A percentile compares a stretch with the other conserved stretches of the same genome.
These are phyloP conservation scores for Prunella strophiata DNA, from an alignment of 2,797 vertebrate species.

Conservation along the genomic window DNA sequence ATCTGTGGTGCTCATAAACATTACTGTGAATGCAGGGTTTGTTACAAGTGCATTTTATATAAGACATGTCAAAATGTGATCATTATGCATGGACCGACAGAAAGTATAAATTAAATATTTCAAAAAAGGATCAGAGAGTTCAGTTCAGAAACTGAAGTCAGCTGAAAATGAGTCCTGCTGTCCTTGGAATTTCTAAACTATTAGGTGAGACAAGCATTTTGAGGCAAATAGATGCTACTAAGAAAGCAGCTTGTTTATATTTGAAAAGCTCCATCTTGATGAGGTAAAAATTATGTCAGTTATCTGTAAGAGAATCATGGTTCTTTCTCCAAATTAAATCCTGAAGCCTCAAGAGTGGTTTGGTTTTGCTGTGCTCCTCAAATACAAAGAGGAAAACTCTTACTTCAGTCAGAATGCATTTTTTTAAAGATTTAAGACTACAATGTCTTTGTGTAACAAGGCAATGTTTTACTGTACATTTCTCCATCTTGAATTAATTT, in stretches of 20 bases:
- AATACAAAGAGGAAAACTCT: background rate
- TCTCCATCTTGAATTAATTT: background rate
- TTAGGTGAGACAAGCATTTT: conserved; percentile 38
- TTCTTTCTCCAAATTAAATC: conserved; percentile 41
- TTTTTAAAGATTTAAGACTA: background rate
- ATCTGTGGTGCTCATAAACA: background rate
- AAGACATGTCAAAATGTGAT: conserved; percentile 12
- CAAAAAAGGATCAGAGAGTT: conserved; percentile 29
- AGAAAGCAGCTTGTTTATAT: conserved; percentile 10
- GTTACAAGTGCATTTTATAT: conserved; percentile 35
- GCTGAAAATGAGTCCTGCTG: conserved; percentile 46
- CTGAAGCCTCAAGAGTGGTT: background rate
- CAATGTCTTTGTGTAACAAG: background rate
- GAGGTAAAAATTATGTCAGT: conserved; percentile 51
- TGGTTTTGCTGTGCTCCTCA: background rate
- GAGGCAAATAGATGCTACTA: background rate
- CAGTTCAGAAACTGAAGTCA: conserved; percentile 51
- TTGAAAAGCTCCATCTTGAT: conserved; percentile 40
- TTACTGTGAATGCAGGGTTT: conserved; percentile 41
- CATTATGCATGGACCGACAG: conserved; percentile 39
- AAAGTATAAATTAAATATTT: conserved; percentile 73
- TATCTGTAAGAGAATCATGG: background rate
- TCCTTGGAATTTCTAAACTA: conserved; percentile 42
- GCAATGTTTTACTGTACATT: background rate
- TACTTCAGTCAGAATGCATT: background rate